Conservation (phyloP, 1,140 invertebrate genomes). For the Hydropsyche tenuis region DNA sequence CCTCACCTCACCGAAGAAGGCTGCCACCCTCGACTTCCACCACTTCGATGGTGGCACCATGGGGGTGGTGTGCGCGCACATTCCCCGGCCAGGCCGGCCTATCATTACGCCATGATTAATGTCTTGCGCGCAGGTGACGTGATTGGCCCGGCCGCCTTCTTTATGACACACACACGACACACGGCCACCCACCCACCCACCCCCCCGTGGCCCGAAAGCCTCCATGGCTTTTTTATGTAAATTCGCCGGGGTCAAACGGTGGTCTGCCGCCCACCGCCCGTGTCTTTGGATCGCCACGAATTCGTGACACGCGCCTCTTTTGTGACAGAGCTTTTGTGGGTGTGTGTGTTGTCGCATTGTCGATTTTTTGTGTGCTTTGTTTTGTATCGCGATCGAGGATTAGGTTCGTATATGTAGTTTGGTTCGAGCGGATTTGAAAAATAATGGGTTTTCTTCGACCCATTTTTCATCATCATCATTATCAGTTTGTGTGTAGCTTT, state of each 20-base stretch:
- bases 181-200: slow-evolving; percentile 33
- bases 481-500: too few relatives aligned
- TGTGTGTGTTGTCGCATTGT: neutral
- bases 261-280: neutral
- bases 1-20: neutral
- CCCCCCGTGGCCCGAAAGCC: neutral
- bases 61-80: slow-evolving; percentile 35
- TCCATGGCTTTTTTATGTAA: slow-evolving; percentile 50
- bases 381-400: neutral
- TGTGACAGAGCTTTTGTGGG: neutral
- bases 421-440: too few relatives aligned
- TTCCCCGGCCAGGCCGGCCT: slow-evolving; percentile 43
- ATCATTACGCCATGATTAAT: slow-evolving; percentile 51
- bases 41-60: neutral
- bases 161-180: slow-evolving; percentile 51
- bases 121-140: slow-evolving; percentile 47
- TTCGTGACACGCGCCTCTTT: neutral
- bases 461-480: too few relatives aligned
- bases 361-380: neutral
- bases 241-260: slow-evolving; percentile 32
- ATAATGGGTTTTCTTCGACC: too few relatives aligned
- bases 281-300: slow-evolving; percentile 10
- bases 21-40: neutral
- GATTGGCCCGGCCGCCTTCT: slow-evolving; percentile 47
- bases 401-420: too few relatives aligned